These are phyloP conservation scores for Geophilus truncorum DNA, from an alignment of 2,888 invertebrate genomes.

Conservation along the genomic window DNA sequence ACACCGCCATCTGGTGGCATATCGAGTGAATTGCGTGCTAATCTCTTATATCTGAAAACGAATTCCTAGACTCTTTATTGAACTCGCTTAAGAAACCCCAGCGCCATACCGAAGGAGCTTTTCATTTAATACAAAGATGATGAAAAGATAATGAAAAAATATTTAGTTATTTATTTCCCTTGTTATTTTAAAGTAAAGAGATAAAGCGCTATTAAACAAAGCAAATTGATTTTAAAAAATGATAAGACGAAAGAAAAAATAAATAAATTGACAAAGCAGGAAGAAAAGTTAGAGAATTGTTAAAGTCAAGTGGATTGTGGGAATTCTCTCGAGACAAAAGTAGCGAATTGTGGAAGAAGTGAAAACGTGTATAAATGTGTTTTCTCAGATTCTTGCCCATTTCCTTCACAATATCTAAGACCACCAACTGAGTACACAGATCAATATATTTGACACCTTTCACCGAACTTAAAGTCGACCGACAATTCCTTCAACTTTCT, in stretches of 20 bases:
- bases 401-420: background rate
- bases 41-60: background rate
- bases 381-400: constrained; percentile 1
- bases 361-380: background rate
- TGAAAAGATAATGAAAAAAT: no score
- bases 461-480: background rate
- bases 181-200: no score
- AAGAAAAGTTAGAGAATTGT: no score
- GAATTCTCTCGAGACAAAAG: background rate
- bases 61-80: background rate
- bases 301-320: background rate
- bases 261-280: no score
- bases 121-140: no score
- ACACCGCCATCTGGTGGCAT: background rate
- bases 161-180: no score
- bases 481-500: background rate
- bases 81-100: no score
- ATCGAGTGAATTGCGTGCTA: background rate
- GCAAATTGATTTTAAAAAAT: no score
- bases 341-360: background rate
- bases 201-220: no score
- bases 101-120: background rate
- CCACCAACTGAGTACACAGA: background rate
- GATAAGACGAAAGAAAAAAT: no score
- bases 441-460: background rate